These are phyloP conservation scores for Ptilonorhynchus violaceus DNA, from an alignment of 2,113 vertebrate species.

Conservation along the genomic window DNA sequence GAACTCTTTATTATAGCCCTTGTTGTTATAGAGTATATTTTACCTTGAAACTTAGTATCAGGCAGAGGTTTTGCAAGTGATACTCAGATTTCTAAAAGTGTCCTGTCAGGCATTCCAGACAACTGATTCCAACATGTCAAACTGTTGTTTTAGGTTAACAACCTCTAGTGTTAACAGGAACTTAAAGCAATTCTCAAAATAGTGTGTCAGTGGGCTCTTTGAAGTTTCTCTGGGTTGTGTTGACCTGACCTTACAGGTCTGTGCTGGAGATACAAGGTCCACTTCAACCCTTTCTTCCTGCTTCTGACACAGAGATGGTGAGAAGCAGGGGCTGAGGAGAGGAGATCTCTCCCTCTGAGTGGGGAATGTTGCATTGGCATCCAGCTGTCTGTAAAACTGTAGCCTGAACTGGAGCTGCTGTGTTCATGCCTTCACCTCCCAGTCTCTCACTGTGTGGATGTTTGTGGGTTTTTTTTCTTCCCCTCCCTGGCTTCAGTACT, in stretches of 20 bases:
- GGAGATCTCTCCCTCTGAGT: neutral
- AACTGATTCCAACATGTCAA: rapidly evolving
- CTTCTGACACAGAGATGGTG: neutral
- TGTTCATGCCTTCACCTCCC: neutral
- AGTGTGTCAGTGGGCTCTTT: neutral
- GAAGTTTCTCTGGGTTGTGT: rapidly evolving
- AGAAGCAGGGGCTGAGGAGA: neutral
- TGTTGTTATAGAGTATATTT: neutral
- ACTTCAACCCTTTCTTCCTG: neutral
- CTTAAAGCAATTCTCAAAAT: neutral
- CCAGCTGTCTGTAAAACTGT: neutral
- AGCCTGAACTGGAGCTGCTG: neutral
- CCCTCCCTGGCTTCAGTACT: neutral
- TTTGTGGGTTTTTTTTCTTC: neutral
- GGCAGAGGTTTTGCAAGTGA: neutral
- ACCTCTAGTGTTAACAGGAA: neutral
- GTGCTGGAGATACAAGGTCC: neutral
- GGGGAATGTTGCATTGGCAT: neutral
- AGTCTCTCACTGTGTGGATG: neutral
- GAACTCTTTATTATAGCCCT: rapidly evolving
- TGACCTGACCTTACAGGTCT: neutral
- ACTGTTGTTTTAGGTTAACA: neutral
- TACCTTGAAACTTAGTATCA: neutral
- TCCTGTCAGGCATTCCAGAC: neutral
- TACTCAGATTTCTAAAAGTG: neutral